Percentiles rank a stretch among this genome's conserved stretches.
These are phyloP conservation scores for Aplocera efformata DNA, from an alignment of 2,888 invertebrate genomes.

Conservation along the genomic window DNA sequence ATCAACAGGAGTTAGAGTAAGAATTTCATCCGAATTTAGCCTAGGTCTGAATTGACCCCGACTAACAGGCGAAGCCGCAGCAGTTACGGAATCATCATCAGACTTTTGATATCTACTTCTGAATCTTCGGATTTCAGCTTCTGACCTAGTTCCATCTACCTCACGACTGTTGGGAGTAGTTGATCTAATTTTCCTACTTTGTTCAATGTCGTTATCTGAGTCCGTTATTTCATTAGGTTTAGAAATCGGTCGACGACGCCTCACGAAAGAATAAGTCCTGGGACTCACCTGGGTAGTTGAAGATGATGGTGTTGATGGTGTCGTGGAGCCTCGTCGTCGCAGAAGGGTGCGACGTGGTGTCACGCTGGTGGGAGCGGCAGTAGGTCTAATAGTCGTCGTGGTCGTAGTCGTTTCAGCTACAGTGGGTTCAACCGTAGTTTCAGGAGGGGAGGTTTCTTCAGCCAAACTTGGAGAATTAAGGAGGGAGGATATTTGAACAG, in stretches of 20 bases:
- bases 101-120: conserved; percentile 47
- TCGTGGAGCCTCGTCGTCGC: conserved; percentile 51
- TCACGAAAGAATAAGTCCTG: conserved; percentile 73
- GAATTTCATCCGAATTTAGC: conserved; percentile 68
- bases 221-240: conserved; percentile 63
- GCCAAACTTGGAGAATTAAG: conserved; percentile 57
- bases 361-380: conserved; percentile 28
- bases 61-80: conserved; percentile 59
- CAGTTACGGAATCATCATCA: conserved; percentile 58
- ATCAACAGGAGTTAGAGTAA: conserved; percentile 78
- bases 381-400: conserved; percentile 42
- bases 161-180: conserved; percentile 74
- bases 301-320: conserved; percentile 44
- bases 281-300: conserved; percentile 78
- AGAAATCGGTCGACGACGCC: conserved; percentile 60
- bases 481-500: conserved; percentile 70
- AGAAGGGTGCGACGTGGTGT: conserved; percentile 46
- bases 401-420: conserved; percentile 47
- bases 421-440: conserved; percentile 41
- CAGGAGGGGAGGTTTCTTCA: conserved; percentile 38
- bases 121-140: conserved; percentile 41
- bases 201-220: conserved; percentile 50
- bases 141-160: conserved; percentile 39
- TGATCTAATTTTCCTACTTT: conserved; percentile 64
- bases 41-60: conserved; percentile 58